phyloP scores from a whole-genome alignment of 2,113 vertebrate genomes.

The Aramus guarauna region DNA sequence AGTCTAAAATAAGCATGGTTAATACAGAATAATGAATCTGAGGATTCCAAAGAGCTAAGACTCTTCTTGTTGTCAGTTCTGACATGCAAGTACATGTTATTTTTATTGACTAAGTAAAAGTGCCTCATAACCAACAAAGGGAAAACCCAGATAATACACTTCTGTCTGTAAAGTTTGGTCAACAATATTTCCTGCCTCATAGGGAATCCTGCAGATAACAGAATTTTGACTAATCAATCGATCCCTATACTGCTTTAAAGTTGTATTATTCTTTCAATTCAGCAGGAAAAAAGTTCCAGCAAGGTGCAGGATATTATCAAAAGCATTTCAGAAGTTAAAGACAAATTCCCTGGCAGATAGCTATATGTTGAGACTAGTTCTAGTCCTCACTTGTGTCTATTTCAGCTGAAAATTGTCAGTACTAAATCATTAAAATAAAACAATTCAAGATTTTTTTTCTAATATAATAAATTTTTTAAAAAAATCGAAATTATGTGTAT shows the following conservation, averaged over 20 bases:
- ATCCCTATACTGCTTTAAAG: not conserved
- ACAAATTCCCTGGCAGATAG: not conserved
- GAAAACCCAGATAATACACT: not conserved
- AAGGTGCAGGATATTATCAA: not conserved
- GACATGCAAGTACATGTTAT: not conserved
- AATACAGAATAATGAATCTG: not conserved
- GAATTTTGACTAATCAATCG: not conserved
- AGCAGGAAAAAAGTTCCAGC: not conserved
- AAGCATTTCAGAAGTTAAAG: not conserved
- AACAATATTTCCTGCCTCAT: not conserved
- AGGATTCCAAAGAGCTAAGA: not conserved
- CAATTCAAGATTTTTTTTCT: not conserved
- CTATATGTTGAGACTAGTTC: not conserved
- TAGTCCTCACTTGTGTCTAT: not conserved
- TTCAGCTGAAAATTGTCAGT: not conserved
- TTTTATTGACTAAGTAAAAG: slow-evolving; percentile 7
- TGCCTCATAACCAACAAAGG: not conserved
- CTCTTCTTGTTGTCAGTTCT: not conserved
- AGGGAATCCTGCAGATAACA: not conserved
- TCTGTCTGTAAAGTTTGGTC: not conserved
- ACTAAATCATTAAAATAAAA: not conserved
- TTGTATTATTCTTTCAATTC: not conserved
- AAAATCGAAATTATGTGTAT: not conserved
- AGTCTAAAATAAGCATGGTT: not conserved
- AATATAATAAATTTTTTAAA: not conserved